These are phyloP conservation scores for Epinephelus fuscoguttatus DNA, from an alignment of 2,113 vertebrate genomes.

Conservation along the genomic window DNA sequence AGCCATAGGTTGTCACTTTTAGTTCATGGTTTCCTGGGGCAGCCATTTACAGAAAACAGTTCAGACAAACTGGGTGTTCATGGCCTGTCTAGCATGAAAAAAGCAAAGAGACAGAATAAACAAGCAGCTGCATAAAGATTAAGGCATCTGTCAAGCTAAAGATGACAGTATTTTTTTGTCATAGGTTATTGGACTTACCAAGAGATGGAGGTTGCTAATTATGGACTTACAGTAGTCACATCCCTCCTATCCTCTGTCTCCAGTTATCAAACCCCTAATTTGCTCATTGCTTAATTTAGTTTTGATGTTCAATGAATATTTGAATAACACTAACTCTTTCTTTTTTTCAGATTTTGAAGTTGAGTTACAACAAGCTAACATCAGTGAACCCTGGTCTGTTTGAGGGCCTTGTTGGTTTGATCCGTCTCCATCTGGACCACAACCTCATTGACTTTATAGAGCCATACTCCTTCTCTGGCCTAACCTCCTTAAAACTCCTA, in stretches of 20 bases:
- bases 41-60: neutral
- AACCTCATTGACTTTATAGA: conserved; percentile 85
- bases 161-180: neutral
- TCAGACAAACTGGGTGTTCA: neutral
- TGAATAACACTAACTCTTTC: neutral
- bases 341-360: conserved; percentile 82
- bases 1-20: neutral
- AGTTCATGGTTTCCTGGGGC: neutral
- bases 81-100: neutral
- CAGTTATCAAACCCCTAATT: neutral
- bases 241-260: neutral
- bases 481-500: conserved; percentile 84
- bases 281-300: neutral
- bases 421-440: conserved; percentile 86
- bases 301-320: neutral
- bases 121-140: neutral
- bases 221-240: neutral
- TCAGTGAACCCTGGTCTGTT: conserved; percentile 76
- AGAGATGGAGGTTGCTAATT: neutral
- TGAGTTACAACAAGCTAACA: conserved; percentile 88
- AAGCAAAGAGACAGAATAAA: neutral
- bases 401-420: conserved; percentile 78
- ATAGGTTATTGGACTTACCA: neutral
- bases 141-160: neutral
- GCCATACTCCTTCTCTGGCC: conserved; percentile 84